phyloP scores from a whole-genome alignment of 2,888 invertebrate species.

The Leptopterna dolabrata region DNA sequence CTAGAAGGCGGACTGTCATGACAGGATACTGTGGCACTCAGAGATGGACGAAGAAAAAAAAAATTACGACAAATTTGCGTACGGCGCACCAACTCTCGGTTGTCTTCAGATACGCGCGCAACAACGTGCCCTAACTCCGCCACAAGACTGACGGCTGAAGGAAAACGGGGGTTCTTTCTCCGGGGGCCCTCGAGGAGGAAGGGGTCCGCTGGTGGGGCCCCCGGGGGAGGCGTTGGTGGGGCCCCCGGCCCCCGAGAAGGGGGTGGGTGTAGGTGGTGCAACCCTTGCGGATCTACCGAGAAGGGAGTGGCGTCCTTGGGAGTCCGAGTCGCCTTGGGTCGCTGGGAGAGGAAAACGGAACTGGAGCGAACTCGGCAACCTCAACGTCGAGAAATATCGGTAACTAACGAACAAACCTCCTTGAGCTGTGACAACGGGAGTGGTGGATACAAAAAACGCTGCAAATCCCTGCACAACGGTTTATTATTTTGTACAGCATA shows the following conservation, averaged over 20 bases:
- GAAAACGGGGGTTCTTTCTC: slow-evolving; percentile 14
- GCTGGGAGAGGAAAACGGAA: not conserved
- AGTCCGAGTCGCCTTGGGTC: not conserved
- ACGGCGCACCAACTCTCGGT: slow-evolving; percentile 47
- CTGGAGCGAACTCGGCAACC: not conserved
- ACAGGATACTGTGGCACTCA: slow-evolving; percentile 36
- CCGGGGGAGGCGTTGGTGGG: not conserved
- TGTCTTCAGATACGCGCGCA: not conserved
- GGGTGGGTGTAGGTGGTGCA: slow-evolving; percentile 40
- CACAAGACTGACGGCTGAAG: slow-evolving; percentile 47
- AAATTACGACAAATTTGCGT: not conserved
- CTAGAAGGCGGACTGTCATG: slow-evolving; percentile 41
- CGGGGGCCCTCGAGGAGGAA: not conserved
- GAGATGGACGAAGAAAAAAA: slow-evolving; percentile 5
- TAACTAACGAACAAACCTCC: too few relatives aligned
- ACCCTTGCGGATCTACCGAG: slow-evolving; percentile 38
- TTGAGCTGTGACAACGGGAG: too few relatives aligned
- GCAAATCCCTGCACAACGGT: too few relatives aligned
- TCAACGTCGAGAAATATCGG: not conserved
- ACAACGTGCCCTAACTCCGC: slow-evolving; percentile 47
- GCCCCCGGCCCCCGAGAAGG: not conserved
- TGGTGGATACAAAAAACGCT: too few relatives aligned
- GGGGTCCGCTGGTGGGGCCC: not conserved
- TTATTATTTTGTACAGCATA: too few relatives aligned
- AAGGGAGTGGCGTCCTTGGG: slow-evolving; percentile 46